Conservation (phyloP, 2,797 vertebrate genomes). For the Semotilus atromaculatus region DNA sequence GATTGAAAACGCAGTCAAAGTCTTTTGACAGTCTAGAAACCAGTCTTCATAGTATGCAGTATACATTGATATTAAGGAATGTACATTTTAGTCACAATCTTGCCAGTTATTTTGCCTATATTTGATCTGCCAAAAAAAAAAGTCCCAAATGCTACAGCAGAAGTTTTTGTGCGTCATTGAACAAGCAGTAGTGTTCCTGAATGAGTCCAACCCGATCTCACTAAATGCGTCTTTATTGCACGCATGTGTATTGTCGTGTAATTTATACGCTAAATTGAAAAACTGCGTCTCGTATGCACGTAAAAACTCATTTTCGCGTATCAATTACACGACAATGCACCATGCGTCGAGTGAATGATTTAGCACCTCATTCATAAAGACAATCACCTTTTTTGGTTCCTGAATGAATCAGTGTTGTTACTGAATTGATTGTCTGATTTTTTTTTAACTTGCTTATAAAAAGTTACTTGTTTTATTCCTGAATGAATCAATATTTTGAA, state of each 20-base stretch:
- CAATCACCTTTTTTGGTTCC: not conserved
- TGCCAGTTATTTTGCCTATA: not conserved
- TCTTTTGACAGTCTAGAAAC: not conserved
- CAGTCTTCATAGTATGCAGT: not conserved
- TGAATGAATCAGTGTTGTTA: not conserved
- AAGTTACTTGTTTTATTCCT: not conserved
- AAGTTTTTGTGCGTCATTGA: not conserved
- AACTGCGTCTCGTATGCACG: no score
- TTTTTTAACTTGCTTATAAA: not conserved
- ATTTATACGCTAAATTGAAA: no score
- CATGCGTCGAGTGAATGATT: not conserved
- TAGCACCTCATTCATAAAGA: not conserved
- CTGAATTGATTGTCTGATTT: not conserved
- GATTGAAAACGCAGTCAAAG: not conserved
- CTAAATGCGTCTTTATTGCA: no score
- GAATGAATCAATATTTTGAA: conserved; percentile 1
- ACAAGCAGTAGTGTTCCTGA: not conserved
- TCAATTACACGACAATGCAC: no score
- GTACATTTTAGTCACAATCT: not conserved
- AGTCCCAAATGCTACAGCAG: not conserved
- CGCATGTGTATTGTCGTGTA: no score
- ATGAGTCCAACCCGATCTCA: no score
- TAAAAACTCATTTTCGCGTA: no score
- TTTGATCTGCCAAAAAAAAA: not conserved
- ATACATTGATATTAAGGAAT: not conserved